Conservation (phyloP, 2,888 invertebrate genomes). For the Lasioglossum villosulum region DNA sequence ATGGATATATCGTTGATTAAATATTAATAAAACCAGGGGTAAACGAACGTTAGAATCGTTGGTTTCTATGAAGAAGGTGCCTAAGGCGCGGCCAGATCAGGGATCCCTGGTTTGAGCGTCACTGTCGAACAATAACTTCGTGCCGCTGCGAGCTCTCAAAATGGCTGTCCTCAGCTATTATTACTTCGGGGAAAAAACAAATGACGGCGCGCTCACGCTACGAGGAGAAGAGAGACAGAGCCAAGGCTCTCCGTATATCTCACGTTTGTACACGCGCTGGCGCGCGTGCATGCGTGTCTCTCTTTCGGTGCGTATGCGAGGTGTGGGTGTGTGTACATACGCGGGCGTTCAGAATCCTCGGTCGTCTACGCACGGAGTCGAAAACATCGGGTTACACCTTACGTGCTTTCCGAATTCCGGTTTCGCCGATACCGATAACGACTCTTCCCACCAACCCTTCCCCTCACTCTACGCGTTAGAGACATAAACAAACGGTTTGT, state of each 20-base stretch:
- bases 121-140: conserved; percentile 84
- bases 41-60: not conserved
- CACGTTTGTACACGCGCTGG: conserved; percentile 43
- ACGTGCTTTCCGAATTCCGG: conserved; percentile 55
- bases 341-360: conserved; percentile 53
- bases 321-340: conserved; percentile 46
- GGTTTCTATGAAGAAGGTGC: not conserved
- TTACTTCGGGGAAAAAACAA: conserved; percentile 82
- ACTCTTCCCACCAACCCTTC: not conserved
- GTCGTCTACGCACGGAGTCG: conserved; percentile 63
- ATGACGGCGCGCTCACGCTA: conserved; percentile 78
- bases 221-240: conserved; percentile 69
- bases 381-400: conserved; percentile 68
- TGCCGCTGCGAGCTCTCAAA: conserved; percentile 83
- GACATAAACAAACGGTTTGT: conserved; percentile 52
- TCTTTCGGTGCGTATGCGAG: conserved; percentile 24
- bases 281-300: conserved; percentile 17
- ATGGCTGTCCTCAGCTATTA: conserved; percentile 84
- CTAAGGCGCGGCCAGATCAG: conserved; percentile 20
- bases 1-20: not conserved
- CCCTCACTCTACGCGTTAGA: not conserved
- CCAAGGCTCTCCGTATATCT: conserved; percentile 72
- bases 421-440: conserved; percentile 57
- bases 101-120: conserved; percentile 74
- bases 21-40: not conserved